These are phyloP conservation scores for Caenorhabditis tropicalis DNA, from an alignment of 1,140 invertebrate species.

Conservation along the genomic window DNA sequence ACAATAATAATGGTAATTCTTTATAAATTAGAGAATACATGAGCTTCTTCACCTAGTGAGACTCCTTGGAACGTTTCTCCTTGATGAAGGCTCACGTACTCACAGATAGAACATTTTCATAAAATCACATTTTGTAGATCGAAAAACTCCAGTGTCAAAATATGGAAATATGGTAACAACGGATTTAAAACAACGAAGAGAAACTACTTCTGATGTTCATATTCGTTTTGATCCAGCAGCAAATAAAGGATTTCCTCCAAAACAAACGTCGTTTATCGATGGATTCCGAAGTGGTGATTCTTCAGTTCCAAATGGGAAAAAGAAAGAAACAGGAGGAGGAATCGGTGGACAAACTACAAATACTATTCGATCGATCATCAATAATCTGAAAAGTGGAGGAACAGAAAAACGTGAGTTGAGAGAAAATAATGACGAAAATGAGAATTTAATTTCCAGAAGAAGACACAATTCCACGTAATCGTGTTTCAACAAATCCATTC, in stretches of 20 bases:
- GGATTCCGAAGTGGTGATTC: constrained; percentile 1
- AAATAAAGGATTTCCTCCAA: not conserved
- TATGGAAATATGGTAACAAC: constrained; percentile 27
- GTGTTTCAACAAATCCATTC: constrained; percentile 21
- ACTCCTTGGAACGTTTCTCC: no score
- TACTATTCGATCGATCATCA: constrained; percentile 13
- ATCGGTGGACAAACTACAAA: not conserved
- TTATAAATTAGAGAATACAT: no score
- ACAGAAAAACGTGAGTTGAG: not conserved
- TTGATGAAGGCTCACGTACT: no score
- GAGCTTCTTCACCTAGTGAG: no score
- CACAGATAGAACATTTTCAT: no score
- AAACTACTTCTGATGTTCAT: not conserved
- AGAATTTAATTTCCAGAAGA: not conserved
- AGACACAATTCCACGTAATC: constrained; percentile 11
- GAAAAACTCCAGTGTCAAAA: constrained; percentile 22
- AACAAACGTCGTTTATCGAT: constrained; percentile 20
- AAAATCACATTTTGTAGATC: not conserved
- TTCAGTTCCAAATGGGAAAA: not conserved
- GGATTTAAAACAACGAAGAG: constrained; percentile 4
- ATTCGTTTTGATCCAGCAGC: constrained; percentile 5
- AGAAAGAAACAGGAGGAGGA: not conserved
- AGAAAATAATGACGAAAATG: no score
- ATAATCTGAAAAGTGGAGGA: constrained; percentile 19
- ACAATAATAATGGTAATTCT: constrained; percentile 26